Conservation (phyloP, 2,888 invertebrate species). For the Drosophila tanythrix region DNA sequence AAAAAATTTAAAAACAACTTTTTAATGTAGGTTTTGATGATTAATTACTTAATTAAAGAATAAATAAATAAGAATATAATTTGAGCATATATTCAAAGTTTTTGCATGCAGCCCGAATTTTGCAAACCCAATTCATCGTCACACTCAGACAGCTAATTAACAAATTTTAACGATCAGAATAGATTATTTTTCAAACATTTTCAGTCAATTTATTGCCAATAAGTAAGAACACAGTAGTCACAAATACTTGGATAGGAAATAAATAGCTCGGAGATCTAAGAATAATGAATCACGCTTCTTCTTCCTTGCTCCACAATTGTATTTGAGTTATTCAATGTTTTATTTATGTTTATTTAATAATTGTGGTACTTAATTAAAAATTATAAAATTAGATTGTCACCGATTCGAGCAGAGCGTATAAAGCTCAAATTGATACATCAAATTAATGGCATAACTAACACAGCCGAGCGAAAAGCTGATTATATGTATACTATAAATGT, state of each 20-base stretch:
- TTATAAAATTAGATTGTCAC: neutral
- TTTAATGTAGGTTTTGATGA: constrained; percentile 13
- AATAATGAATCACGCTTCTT: neutral
- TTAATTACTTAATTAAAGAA: neutral
- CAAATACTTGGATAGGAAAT: neutral
- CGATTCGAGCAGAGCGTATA: constrained; percentile 9
- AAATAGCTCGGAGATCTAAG: neutral
- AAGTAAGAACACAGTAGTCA: neutral
- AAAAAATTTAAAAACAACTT: neutral
- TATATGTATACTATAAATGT: constrained; percentile 19
- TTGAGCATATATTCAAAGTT: constrained; percentile 6
- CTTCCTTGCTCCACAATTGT: neutral
- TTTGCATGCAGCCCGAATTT: constrained; percentile 3
- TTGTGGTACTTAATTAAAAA: neutral
- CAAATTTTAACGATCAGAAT: constrained; percentile 25
- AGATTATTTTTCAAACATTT: constrained; percentile 40
- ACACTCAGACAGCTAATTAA: constrained; percentile 36
- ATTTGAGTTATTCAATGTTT: neutral
- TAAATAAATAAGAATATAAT: constrained; percentile 8
- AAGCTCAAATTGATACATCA: constrained; percentile 20
- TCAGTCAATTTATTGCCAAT: constrained; percentile 40
- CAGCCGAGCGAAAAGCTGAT: constrained; percentile 37
- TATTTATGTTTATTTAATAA: neutral
- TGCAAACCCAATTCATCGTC: constrained; percentile 20
- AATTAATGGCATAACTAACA: constrained; percentile 31